Percentiles rank a stretch among this genome's conserved stretches.
These are phyloP conservation scores for Neosilurus mollespiculum DNA, from an alignment of 2,797 vertebrate genomes.

Conservation along the genomic window DNA sequence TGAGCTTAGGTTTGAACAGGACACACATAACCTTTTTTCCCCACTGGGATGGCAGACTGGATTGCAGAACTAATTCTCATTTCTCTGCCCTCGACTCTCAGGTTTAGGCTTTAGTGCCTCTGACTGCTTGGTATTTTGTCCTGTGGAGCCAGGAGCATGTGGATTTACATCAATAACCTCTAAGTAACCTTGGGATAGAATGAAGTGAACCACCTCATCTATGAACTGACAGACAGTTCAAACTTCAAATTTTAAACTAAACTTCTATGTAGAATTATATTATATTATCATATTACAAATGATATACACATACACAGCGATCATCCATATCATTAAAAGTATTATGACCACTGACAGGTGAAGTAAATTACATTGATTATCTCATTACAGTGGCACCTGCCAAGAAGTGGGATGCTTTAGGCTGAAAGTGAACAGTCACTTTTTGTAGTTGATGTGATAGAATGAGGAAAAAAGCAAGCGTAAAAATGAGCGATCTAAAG, in stretches of 20 bases:
- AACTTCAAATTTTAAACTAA: not conserved
- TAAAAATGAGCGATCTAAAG: too few relatives aligned
- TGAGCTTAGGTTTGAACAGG: not conserved
- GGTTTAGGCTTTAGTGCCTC: conserved; percentile 2
- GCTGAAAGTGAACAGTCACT: too few relatives aligned
- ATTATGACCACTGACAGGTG: too few relatives aligned
- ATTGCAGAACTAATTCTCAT: conserved; percentile 24
- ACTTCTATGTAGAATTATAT: not conserved
- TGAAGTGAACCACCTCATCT: not conserved
- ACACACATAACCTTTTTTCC: conserved; percentile 47
- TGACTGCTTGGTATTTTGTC: not conserved
- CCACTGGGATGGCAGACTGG: not conserved
- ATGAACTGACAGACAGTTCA: not conserved
- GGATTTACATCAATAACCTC: conserved; percentile 15
- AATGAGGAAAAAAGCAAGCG: too few relatives aligned
- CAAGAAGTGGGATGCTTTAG: too few relatives aligned
- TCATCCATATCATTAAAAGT: too few relatives aligned
- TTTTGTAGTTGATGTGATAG: too few relatives aligned
- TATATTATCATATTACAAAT: not conserved
- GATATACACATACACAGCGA: too few relatives aligned
- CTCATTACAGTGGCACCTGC: too few relatives aligned
- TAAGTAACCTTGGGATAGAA: not conserved
- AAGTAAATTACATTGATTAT: too few relatives aligned
- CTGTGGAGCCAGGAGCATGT: not conserved
- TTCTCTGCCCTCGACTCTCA: not conserved